Evolutionary conservation across 2,797 vertebrate genomes (phyloP), one percentile per base, ranked within the genome.

Genomic region (Macrochelys suwanniensis): DNA sequence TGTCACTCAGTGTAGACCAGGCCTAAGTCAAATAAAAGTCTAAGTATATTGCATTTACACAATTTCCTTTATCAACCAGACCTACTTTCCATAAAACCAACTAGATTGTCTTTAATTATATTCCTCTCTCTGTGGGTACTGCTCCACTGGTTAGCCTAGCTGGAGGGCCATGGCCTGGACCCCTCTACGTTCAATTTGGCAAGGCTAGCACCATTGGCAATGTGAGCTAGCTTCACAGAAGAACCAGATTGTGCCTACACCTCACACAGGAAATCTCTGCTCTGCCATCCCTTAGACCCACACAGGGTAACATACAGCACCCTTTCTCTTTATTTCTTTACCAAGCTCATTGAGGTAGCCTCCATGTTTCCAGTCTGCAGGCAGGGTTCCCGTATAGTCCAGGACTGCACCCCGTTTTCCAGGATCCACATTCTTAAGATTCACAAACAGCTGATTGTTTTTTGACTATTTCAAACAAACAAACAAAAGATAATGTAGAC

Each of bases 301-400:
- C 7, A 80, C 2, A 8, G 7, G 82, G 1, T 87, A 76, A 83
- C 61, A 54, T 37, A 37, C 57, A 61, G 3, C 16, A 84, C 33
- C 71, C 21, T 9, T 83, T 3, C 1, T n/a, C 54, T 49, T 9
- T 10, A 76, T 19, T 5, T 80, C 5, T 97, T 98, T 98, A 99
- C 99, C 99, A 4, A 99, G 98, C 78, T 99, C 99, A 80, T 98
- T 99, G 93, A 99, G 99, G 98, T 99, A 99, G 95, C 99, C 98
- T 0, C 98, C 98, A 0, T 99, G 99, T 95, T 99, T 99, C 99
- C 99, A 99, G 97, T 99, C 99, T 4, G 99, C 99, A 7, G 99
- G 99, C 81, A 99, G 97, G 0, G 99, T 99, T 78, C 99, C 99
- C 0, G 98, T 98, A 94, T 98, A 99, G 82, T 98, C 99, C 80